These are phyloP conservation scores for Dendrocincla tyrannina DNA, from an alignment of 2,797 vertebrate genomes.

Conservation along the genomic window DNA sequence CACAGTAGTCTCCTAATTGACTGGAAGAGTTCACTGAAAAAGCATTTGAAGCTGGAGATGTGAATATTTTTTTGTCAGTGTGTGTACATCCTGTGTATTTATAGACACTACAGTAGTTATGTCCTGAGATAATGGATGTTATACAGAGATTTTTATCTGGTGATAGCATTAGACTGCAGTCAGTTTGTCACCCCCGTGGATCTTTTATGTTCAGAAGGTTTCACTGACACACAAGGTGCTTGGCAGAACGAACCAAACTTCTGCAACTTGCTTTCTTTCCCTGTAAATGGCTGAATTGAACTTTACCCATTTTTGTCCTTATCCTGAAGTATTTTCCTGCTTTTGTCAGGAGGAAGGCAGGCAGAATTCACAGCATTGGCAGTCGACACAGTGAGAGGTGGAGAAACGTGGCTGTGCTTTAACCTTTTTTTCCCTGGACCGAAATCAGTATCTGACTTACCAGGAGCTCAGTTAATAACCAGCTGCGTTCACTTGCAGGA, in stretches of 20 bases:
- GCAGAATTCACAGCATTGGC: slow-evolving; percentile 29
- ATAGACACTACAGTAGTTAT: not conserved
- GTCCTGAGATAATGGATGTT: not conserved
- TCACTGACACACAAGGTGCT: not conserved
- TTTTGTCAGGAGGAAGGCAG: slow-evolving; percentile 11
- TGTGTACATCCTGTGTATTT: not conserved
- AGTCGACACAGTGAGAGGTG: not conserved
- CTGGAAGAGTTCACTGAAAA: not conserved
- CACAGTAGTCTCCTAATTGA: not conserved
- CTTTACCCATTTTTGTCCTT: not conserved
- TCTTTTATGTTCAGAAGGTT: not conserved
- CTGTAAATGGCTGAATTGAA: not conserved
- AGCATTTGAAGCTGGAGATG: not conserved
- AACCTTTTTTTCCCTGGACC: slow-evolving; percentile 26
- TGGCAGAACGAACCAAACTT: not conserved
- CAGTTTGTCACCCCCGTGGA: not conserved
- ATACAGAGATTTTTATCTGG: not conserved
- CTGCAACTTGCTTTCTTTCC: not conserved
- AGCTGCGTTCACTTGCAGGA: not conserved
- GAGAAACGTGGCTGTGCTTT: not conserved
- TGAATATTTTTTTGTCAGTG: not conserved
- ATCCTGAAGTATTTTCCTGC: slow-evolving; percentile 30
- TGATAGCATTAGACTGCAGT: not conserved
- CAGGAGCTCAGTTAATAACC: not conserved
- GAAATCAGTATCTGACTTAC: not conserved